Evolutionary conservation across 2,113 vertebrate species (phyloP), one percentile per base, ranked within the genome.

Genomic region (Oceanites oceanicus): DNA sequence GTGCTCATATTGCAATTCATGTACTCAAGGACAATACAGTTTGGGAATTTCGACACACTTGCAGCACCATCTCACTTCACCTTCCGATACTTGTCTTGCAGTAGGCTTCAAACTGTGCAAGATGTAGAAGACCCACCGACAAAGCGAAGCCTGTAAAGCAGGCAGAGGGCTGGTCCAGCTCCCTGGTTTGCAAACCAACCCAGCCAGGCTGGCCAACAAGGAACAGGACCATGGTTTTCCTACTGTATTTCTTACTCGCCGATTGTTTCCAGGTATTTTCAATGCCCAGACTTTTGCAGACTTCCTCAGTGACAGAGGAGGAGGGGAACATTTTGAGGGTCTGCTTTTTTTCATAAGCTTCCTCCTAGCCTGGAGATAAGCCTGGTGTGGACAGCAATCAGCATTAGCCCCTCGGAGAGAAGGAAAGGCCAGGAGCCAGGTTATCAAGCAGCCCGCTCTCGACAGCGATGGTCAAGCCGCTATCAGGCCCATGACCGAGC

Each of bases 281-380:
- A 78, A 20, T 7, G 32, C 34, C 61, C 86, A 66, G 53, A 45
- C 62, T 72, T 78, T 78, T 13, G 30, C 66, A 87, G 77, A 66
- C 81, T 87, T 88, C 59, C 87, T 86, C 62, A 30, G 76, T 36
- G 74, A 67, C 18, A 71, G 73, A 94, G 79, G 56, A 86, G 59
- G 44, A 85, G 13, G 44, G 61, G 73, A 89, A 68, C 13, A 18
- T 63, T 94, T 61, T 53, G 20, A 74, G 44, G 34, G 65, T 74
- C 92, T 92, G 86, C 23, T 75, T 74, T 91, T 87, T 89, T 88
- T 92, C 86, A 67, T 18, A 67, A 74, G 68, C 72, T 93, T 92
- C 86, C 92, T 94, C 52, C 49, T 30, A 72, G 80, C 19, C 44
- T 23, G 7, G 23, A 83, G 96, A 96, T 95, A 97, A 96, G 85